Evolutionary conservation across 2,888 invertebrate species (phyloP), one percentile per base, ranked within the genome.

Genomic region (Eupeodes luniger): DNA sequence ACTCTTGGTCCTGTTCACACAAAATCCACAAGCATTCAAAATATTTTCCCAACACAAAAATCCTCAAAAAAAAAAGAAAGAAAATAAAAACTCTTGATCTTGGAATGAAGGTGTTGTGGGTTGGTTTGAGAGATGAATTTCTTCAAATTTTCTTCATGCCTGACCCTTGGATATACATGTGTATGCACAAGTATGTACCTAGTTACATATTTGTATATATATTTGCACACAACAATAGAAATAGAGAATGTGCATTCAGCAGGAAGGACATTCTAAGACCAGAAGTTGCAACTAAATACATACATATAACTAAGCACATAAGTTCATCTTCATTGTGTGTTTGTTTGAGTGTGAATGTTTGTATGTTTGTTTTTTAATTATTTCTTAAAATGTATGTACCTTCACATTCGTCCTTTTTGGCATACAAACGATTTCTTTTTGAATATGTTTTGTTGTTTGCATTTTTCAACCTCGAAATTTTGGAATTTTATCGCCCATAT

Each of bases 1-100:
- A n/a, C 27, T 62, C 34, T n/a, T 9, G n/a, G 5, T 7, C 59
- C 12, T 14, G 27, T 49, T 49, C 27, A 34, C 34, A 67, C 34
- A 51, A 67, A 67, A 34, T 49, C 49, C 27, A 34, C 66, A 67
- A 67, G 16, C n/a, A 67, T 67, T 67, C 6, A n/a, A 67, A 67
- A 51, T 51, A 44, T 34, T 67, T 67, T 36, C 5, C 51, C 5
- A 66, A 1, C 14, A 16, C 40, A 62, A 16, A 62, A 44, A 40
- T 59, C 47, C 47, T 44, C 5, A 2, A 49, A 66, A 51, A 34
- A 53, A 16, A 16, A 59, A 34, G 27, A 27, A 57, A 19, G 3
- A 34, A 55, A 19, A 19, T 19, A 19, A 19, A 53, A 16, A 36
- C 34, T n/a, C n/a, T 10, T 7, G 16, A 67, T 51, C 19, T 34